These are phyloP conservation scores for Tachypleus tridentatus DNA, from an alignment of 1,140 invertebrate species.

Conservation along the genomic window DNA sequence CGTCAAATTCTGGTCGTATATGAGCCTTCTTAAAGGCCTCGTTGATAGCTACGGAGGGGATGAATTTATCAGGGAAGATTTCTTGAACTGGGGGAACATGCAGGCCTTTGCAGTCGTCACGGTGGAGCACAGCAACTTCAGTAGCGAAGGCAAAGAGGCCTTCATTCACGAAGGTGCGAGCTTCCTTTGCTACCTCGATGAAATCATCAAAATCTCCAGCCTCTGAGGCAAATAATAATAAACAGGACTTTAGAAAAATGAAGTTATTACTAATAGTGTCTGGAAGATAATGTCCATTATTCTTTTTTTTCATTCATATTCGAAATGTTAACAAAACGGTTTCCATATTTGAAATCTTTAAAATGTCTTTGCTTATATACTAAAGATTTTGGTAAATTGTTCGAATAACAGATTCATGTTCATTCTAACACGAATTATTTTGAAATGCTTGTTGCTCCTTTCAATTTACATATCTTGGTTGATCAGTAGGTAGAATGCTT, in stretches of 20 bases:
- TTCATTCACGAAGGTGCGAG: slow-evolving; percentile 25
- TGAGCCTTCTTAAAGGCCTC: slow-evolving; percentile 13
- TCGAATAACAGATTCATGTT: background rate
- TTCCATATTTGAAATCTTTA: too few species aligned
- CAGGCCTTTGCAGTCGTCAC: slow-evolving; percentile 16
- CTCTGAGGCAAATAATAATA: background rate
- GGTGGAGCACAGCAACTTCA: slow-evolving; percentile 21
- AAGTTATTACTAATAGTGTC: background rate
- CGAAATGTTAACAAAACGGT: background rate
- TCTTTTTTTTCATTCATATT: background rate
- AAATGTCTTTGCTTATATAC: too few species aligned
- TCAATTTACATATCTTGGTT: too few species aligned
- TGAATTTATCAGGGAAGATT: slow-evolving; percentile 19
- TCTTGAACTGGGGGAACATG: slow-evolving; percentile 20
- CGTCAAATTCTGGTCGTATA: background rate
- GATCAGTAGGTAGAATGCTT: too few species aligned
- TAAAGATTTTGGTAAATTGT: too few species aligned
- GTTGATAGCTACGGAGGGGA: slow-evolving; percentile 16
- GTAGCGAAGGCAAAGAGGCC: slow-evolving; percentile 25
- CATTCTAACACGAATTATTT: background rate
- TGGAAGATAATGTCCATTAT: background rate
- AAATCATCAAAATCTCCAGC: slow-evolving; percentile 17
- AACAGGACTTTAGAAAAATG: background rate
- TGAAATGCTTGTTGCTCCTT: too few species aligned
- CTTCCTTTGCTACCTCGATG: slow-evolving; percentile 10